Percentiles rank a stretch among this genome's conserved stretches.
These are phyloP conservation scores for Drosophila carrolli DNA, from an alignment of 1,140 invertebrate genomes.

Conservation along the genomic window DNA sequence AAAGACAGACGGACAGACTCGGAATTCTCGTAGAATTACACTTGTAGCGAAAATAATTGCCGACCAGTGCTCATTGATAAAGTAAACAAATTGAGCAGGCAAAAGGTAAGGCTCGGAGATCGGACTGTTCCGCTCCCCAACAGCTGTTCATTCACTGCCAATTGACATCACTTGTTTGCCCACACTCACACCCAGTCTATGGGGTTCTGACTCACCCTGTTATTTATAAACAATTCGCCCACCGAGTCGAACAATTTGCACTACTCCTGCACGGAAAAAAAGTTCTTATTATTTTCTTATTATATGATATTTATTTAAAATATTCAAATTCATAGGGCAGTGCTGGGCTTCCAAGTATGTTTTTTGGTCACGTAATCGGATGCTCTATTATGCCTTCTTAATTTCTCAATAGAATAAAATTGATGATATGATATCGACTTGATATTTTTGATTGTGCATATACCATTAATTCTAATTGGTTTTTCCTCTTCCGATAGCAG, in stretches of 20 bases:
- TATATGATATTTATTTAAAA: not conserved
- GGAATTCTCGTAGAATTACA: conserved; percentile 9
- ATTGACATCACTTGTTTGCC: conserved; percentile 71
- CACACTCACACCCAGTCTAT: conserved; percentile 21
- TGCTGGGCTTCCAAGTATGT: too few relatives aligned
- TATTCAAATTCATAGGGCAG: not conserved
- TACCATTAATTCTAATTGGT: not conserved
- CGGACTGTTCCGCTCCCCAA: conserved; percentile 15
- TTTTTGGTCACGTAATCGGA: too few relatives aligned
- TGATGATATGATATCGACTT: too few relatives aligned
- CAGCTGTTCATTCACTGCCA: conserved; percentile 52
- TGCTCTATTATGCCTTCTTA: too few relatives aligned
- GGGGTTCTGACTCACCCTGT: conserved; percentile 57
- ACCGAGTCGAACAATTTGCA: conserved; percentile 50
- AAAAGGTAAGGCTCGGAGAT: conserved; percentile 15
- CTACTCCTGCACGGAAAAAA: conserved; percentile 20
- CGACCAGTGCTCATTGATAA: conserved; percentile 39
- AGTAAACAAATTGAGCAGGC: conserved; percentile 39
- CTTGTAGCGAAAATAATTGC: conserved; percentile 17
- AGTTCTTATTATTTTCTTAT: too few relatives aligned
- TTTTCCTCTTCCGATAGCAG: conserved; percentile 36
- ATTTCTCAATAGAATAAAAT: too few relatives aligned
- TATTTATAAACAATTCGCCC: conserved; percentile 79
- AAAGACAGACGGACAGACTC: conserved; percentile 1
- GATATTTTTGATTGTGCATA: too few relatives aligned